Conservation (phyloP, 2,888 invertebrate species). For the Diarsia brunnea region DNA sequence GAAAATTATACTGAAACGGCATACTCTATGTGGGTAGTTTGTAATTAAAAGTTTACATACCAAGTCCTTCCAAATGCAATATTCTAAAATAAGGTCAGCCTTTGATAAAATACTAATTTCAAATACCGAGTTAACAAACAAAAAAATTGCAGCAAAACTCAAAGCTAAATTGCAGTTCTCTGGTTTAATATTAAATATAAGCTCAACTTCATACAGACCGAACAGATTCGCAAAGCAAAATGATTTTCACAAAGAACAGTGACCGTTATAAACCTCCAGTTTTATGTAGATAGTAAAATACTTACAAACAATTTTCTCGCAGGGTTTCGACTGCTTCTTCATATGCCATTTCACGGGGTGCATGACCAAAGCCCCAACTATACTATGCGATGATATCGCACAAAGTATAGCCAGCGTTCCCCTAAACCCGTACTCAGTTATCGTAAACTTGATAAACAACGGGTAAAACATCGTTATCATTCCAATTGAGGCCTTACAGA, state of each 20-base stretch:
- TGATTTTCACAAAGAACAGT: slow-evolving; percentile 39
- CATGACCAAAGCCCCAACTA: slow-evolving; percentile 93
- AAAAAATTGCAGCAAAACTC: slow-evolving; percentile 16
- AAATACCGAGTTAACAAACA: slow-evolving; percentile 11
- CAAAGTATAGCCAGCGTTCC: slow-evolving; percentile 93
- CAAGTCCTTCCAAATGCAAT: not conserved
- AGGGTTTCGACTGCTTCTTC: slow-evolving; percentile 85
- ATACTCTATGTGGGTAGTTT: too few relatives aligned
- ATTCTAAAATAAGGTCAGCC: not conserved
- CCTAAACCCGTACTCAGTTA: slow-evolving; percentile 92
- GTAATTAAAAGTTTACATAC: not conserved
- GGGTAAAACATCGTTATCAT: slow-evolving; percentile 93
- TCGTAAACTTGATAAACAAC: slow-evolving; percentile 91
- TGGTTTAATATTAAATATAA: slow-evolving; percentile 33
- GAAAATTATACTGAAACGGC: not conserved
- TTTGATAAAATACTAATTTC: slow-evolving; percentile 13
- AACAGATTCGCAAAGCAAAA: slow-evolving; percentile 38
- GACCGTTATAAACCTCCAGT: slow-evolving; percentile 18
- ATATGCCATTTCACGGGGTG: slow-evolving; percentile 94
- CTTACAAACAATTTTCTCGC: slow-evolving; percentile 87
- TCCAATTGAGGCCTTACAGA: slow-evolving; percentile 93
- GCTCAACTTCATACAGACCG: slow-evolving; percentile 18
- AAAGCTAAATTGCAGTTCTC: slow-evolving; percentile 34
- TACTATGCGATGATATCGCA: slow-evolving; percentile 92
- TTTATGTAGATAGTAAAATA: slow-evolving; percentile 57